Percentiles rank a stretch among this genome's conserved stretches.
Evolutionary conservation across 2,113 vertebrate species (phyloP).

Genomic region (Pollimyrus isidori): DNA sequence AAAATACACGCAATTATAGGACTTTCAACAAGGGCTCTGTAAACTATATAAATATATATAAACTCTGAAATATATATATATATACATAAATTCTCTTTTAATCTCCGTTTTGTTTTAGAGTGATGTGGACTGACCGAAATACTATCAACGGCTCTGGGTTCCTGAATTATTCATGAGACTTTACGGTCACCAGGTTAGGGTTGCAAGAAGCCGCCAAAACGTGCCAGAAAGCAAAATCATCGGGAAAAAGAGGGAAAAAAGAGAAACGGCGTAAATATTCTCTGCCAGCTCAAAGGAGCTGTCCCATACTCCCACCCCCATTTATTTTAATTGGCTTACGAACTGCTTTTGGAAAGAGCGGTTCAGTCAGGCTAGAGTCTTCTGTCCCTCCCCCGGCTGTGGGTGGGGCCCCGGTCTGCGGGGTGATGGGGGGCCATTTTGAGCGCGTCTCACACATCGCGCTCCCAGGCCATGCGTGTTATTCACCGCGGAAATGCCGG

Average conservation of each 20-base stretch:
- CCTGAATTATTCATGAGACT: constrained; percentile 25
- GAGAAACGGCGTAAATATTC: background rate
- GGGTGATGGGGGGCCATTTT: constrained; percentile 25
- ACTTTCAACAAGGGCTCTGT: constrained; percentile 2
- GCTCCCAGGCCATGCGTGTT: background rate
- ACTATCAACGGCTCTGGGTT: constrained; percentile 14
- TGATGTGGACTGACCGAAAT: constrained; percentile 20
- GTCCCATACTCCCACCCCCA: background rate
- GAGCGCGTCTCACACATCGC: background rate
- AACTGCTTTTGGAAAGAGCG: constrained; percentile 19
- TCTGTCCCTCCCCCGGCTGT: background rate
- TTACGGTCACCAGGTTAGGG: constrained; percentile 23
- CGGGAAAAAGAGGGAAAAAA: background rate
- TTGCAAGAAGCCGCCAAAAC: constrained; percentile 5
- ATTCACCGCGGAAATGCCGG: background rate
- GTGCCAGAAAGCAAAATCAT: background rate
- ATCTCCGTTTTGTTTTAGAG: constrained; percentile 17
- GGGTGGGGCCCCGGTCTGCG: constrained; percentile 25
- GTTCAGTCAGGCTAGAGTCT: background rate
- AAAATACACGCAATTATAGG: background rate
- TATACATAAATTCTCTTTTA: background rate
- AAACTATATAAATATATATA: background rate
- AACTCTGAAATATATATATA: background rate
- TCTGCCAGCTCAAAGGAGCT: background rate
- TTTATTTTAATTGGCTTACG: constrained; percentile 17